Percentiles rank a stretch among this genome's conserved stretches.
Conservation (phyloP, 2,888 invertebrate genomes). For the Calameuta pallipes region DNA sequence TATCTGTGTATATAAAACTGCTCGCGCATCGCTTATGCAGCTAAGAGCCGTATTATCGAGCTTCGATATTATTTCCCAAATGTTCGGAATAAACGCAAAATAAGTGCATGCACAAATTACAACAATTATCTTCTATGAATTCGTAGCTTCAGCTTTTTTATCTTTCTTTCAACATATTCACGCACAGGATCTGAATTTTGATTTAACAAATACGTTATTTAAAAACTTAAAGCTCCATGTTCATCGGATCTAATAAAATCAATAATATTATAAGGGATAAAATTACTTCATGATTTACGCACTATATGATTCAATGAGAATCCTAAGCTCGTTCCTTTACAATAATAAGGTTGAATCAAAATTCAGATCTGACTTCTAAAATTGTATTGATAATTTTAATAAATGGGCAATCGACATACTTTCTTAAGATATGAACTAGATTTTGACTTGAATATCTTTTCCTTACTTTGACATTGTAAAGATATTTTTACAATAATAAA, state of each 20-base stretch:
- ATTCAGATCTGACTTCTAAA: neutral
- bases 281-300: slow-evolving; percentile 4
- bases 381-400: neutral
- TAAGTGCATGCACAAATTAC: neutral
- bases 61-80: neutral
- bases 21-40: slow-evolving; percentile 15
- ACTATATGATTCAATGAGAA: slow-evolving; percentile 10
- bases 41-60: neutral
- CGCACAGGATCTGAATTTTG: neutral
- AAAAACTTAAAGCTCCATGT: neutral
- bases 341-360: neutral
- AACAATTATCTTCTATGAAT: neutral
- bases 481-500: neutral
- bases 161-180: slow-evolving; percentile 19
- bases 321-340: slow-evolving; percentile 22
- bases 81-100: neutral
- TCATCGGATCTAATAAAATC: neutral
- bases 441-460: neutral
- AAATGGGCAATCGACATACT: neutral
- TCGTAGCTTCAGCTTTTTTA: neutral
- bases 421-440: neutral
- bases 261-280: neutral
- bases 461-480: neutral
- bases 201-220: neutral
- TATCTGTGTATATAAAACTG: slow-evolving; percentile 20